Conservation (phyloP, 1,140 invertebrate species). For the Drosophila ohnishii region DNA sequence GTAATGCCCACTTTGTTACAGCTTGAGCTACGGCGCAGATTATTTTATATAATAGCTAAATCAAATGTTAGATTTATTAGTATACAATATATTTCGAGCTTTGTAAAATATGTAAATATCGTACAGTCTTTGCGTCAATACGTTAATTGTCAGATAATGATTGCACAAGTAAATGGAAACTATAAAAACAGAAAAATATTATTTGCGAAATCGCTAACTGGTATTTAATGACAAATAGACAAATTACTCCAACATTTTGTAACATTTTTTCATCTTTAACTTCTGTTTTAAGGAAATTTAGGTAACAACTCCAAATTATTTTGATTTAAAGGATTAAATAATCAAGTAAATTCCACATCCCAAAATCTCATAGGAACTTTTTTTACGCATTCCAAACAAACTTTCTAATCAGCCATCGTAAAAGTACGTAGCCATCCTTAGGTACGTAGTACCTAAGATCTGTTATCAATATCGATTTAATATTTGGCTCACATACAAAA, state of each 20-base stretch:
- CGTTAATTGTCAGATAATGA: conserved; percentile 37
- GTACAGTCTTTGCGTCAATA: conserved; percentile 30
- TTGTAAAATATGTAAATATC: conserved; percentile 13
- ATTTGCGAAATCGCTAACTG: conserved; percentile 10
- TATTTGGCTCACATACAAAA: neutral
- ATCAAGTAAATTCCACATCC: no score
- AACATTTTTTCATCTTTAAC: neutral
- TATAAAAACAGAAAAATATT: conserved; percentile 17
- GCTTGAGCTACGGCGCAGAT: neutral
- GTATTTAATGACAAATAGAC: conserved; percentile 1
- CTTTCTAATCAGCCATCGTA: neutral
- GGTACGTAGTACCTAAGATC: neutral
- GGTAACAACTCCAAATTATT: neutral
- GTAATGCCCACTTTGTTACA: neutral
- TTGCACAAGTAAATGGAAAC: conserved; percentile 19
- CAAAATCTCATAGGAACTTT: neutral
- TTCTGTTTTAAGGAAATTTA: neutral
- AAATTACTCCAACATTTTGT: neutral
- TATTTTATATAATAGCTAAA: no score
- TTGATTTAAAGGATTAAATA: neutral
- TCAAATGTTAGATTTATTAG: neutral
- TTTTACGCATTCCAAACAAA: neutral
- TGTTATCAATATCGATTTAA: neutral
- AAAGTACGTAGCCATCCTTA: no score
- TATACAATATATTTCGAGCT: neutral